Conservation (phyloP, 2,797 vertebrate genomes). For the Danio jaintianensis region DNA sequence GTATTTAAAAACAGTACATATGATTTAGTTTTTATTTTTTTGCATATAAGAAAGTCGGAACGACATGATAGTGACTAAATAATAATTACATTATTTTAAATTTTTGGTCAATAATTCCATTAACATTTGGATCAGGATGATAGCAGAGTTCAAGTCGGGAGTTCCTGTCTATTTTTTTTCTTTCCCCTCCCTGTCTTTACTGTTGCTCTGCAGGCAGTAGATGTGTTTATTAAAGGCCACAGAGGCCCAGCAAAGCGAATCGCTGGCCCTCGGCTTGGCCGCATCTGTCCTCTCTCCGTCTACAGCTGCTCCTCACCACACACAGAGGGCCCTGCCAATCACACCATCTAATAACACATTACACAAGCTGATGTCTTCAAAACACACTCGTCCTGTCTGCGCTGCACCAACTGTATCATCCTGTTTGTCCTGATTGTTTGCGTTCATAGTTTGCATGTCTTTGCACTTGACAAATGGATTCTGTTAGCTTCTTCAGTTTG, state of each 20-base stretch:
- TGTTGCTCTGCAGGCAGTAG: conserved; percentile 44
- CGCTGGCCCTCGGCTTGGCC: conserved; percentile 60
- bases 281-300: conserved; percentile 55
- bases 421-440: background rate
- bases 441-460: background rate
- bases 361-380: conserved; percentile 1
- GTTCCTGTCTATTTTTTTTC: background rate
- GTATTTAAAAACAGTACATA: too few relatives aligned
- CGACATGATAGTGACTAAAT: too few relatives aligned
- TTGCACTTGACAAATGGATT: background rate
- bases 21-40: too few relatives aligned
- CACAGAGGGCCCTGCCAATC: conserved; percentile 77
- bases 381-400: background rate
- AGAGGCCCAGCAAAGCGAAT: conserved; percentile 76
- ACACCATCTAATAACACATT: conserved; percentile 58
- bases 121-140: background rate
- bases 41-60: too few relatives aligned
- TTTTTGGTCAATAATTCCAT: background rate
- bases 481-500: background rate
- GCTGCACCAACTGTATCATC: background rate
- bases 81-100: too few relatives aligned
- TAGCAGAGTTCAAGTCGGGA: background rate
- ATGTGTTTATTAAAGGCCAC: conserved; percentile 78
- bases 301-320: conserved; percentile 58
- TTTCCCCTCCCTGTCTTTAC: background rate